Evolutionary conservation across 2,113 vertebrate species (phyloP).

Genomic region (Atrichornis clamosus): DNA sequence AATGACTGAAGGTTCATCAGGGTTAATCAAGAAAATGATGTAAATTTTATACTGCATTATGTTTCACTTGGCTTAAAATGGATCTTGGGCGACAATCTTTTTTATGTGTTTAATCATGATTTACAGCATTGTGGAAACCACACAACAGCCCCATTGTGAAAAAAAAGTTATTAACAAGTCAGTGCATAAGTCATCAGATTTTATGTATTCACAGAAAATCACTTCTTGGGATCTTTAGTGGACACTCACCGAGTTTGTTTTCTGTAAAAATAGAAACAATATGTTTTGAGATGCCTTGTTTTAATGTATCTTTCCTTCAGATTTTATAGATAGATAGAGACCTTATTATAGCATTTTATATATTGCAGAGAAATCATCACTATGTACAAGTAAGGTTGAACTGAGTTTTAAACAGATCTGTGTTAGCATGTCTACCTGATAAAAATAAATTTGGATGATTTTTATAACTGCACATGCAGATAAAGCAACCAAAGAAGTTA

Average conservation of each 20-base stretch:
- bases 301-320: slow-evolving; percentile 8
- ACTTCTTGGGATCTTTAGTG: background rate
- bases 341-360: background rate
- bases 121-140: slow-evolving; percentile 39
- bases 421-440: background rate
- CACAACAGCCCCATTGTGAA: background rate
- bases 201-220: slow-evolving; percentile 12
- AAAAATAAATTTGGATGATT: background rate
- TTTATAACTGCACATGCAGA: background rate
- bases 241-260: background rate
- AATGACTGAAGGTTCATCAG: slow-evolving; percentile 66
- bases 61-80: slow-evolving; percentile 61
- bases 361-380: background rate
- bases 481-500: background rate
- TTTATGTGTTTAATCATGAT: slow-evolving; percentile 53
- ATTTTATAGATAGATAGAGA: background rate
- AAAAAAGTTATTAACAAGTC: slow-evolving; percentile 30
- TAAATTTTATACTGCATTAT: slow-evolving; percentile 56
- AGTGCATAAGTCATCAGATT: slow-evolving; percentile 33
- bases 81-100: slow-evolving; percentile 20
- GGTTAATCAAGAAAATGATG: slow-evolving; percentile 69
- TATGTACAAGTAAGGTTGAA: background rate
- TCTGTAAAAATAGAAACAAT: background rate
- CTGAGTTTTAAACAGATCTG: background rate
- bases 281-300: background rate